A percentile compares a stretch with the other conserved stretches of the same genome.
Evolutionary conservation across 2,113 vertebrate genomes (phyloP).

Genomic region (Saccopteryx bilineata): DNA sequence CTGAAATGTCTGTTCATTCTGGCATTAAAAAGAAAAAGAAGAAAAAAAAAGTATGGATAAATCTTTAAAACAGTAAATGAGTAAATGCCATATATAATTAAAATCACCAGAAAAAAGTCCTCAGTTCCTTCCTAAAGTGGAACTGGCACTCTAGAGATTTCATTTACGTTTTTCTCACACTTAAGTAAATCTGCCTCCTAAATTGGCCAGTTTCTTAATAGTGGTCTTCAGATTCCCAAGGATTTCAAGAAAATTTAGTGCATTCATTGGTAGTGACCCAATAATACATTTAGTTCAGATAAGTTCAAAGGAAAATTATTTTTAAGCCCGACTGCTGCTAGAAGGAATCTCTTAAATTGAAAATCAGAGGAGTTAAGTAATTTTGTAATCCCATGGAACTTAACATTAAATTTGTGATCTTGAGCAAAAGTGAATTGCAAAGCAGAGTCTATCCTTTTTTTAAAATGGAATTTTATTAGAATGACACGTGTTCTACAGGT

Average conservation of each 20-base stretch:
- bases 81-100: constrained; percentile 7
- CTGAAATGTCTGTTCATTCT: constrained; percentile 25
- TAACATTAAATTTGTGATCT: constrained; percentile 13
- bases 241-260: constrained; percentile 6
- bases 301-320: constrained; percentile 55
- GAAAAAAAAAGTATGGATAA: neutral
- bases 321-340: neutral
- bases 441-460: neutral
- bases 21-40: neutral
- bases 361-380: neutral
- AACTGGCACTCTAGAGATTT: neutral
- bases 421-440: constrained; percentile 33
- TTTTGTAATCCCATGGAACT: neutral
- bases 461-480: no score
- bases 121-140: neutral
- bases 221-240: neutral
- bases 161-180: constrained; percentile 53
- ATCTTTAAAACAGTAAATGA: constrained; percentile 20
- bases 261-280: neutral
- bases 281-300: constrained; percentile 55
- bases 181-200: constrained; percentile 41
- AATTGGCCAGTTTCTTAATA: constrained; percentile 39
- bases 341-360: constrained; percentile 47
- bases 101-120: neutral
- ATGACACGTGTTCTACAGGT: no score